Evolutionary conservation across 2,113 vertebrate genomes (phyloP).

Genomic region (Psammodynastes pulverulentus): DNA sequence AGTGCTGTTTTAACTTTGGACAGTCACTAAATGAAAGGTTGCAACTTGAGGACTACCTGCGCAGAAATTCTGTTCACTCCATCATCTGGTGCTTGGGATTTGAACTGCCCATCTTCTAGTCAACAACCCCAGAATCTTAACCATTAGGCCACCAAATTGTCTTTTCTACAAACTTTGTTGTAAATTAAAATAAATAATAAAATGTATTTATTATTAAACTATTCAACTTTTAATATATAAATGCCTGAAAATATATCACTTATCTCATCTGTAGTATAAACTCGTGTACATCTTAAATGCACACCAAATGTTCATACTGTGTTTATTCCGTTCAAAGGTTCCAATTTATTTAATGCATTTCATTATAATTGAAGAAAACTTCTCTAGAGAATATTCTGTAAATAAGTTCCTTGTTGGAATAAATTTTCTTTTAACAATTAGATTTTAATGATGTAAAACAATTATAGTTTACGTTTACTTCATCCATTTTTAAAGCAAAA

Average conservation of each 20-base stretch:
- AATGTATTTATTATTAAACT: too few relatives aligned
- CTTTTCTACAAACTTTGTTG: conserved; percentile 11
- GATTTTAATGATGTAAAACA: conserved; percentile 14
- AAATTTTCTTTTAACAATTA: not conserved
- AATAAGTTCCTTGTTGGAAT: conserved; percentile 5
- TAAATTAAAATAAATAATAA: not conserved
- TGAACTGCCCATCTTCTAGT: not conserved
- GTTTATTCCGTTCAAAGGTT: not conserved
- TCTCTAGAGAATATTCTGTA: conserved; percentile 18
- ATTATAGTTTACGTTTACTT: not conserved
- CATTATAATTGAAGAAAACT: not conserved
- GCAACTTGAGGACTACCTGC: not conserved
- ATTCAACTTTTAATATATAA: not conserved
- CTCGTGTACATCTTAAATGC: conserved; percentile 6
- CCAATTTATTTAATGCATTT: not conserved
- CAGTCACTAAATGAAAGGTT: not conserved
- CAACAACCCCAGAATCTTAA: not conserved
- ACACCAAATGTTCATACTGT: not conserved
- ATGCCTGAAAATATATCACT: not conserved
- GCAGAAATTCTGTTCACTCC: not conserved
- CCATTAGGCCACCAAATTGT: too few relatives aligned
- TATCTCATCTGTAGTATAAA: not conserved
- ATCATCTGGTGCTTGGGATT: not conserved
- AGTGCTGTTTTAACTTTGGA: not conserved
- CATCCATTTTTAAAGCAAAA: not conserved